These are phyloP conservation scores for Daktulosphaira vitifoliae DNA, from an alignment of 1,140 invertebrate genomes.

Conservation along the genomic window DNA sequence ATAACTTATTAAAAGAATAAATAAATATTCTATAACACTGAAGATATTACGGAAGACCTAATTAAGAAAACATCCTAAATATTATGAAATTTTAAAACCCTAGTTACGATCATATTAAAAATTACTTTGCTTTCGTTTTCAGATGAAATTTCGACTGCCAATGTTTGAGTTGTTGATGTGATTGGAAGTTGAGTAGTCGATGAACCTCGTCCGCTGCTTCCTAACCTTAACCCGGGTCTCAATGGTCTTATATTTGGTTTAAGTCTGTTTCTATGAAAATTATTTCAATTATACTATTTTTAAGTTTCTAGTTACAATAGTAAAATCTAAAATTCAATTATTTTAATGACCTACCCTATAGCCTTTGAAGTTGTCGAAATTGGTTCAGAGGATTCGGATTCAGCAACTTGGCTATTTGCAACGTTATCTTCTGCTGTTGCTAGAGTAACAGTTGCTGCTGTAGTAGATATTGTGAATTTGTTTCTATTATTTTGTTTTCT, in stretches of 20 bases:
- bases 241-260: slow-evolving; percentile 24
- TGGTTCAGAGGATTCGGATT: slow-evolving; percentile 8
- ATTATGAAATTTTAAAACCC: no score
- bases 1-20: no score
- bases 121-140: slow-evolving; percentile 14
- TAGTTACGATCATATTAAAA: no score
- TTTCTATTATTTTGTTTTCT: slow-evolving; percentile 24
- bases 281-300: background rate
- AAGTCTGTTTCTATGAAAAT: slow-evolving; percentile 2
- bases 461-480: slow-evolving; percentile 10
- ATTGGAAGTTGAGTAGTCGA: background rate
- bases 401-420: background rate
- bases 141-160: background rate
- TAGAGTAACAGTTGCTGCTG: background rate
- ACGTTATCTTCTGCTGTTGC: background rate
- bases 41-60: no score
- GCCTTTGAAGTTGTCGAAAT: slow-evolving; percentile 1
- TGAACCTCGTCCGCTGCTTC: slow-evolving; percentile 1
- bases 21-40: no score
- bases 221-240: slow-evolving; percentile 17
- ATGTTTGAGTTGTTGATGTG: slow-evolving; percentile 7
- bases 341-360: background rate
- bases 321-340: no score
- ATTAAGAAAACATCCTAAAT: no score
- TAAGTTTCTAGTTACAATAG: no score